Evolutionary conservation across 2,797 vertebrate species (phyloP), one percentile per base, ranked within the genome.

Genomic region (Poecilia velifera): DNA sequence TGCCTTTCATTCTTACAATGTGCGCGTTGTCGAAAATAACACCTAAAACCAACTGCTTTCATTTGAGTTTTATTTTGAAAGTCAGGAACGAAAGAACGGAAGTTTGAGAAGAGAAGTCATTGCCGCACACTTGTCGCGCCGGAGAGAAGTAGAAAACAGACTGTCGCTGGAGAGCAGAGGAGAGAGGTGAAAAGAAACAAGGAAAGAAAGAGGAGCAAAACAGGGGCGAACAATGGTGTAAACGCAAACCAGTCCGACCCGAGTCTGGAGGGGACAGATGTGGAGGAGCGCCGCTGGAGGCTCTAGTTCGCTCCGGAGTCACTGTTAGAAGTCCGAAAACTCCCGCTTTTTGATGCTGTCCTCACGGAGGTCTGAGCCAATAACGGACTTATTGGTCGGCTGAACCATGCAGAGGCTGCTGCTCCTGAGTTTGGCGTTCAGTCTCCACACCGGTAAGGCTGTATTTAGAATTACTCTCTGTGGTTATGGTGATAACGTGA

Each of bases 381-480:
- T 92, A 88, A 93, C 93, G 94, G 94, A 93, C 94, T 93, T 91
- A 82, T 78, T 89, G 94, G 95, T 94, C 89, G 93, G 92, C 82
- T 95, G 93, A 95, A 96, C 92, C 94, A 95, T 96, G 96, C 94
- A 93, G 91, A 91, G 88, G 91, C 94, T 95, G 93, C 93, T 94
- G 92, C 93, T 96, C 87, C 93, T 96, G 91, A 95, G 93, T 94
- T 92, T 95, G 93, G 71, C 92, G 89, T 84, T 95, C 91, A 95
- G 85, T 93, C 94, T 94, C 78, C 95, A 93, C 90, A 90, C 91
- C 88, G 96, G 96, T 96, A 92, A 94, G 94, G 75, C 70, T 66
- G 43, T 18, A 2, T 80, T 72, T 81, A 34, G 20, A 72, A 8
- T 39, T 9, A 9, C 36, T 68, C 13, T 28, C 10, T 62, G 31